Conservation (phyloP, 2,797 vertebrate species). For the Poecile montanus region DNA sequence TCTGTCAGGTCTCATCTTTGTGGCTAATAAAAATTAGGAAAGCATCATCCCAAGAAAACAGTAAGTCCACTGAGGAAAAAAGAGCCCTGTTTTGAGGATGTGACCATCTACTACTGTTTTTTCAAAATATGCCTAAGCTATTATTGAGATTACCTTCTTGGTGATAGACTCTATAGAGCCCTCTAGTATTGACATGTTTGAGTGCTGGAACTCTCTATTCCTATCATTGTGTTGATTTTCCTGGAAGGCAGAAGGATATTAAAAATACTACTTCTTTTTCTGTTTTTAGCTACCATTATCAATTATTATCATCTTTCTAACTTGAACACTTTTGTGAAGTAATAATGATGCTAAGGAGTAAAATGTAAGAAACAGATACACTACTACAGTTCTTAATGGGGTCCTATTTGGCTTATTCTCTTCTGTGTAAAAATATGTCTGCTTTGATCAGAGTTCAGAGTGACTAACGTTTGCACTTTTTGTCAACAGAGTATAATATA, state of each 20-base stretch:
- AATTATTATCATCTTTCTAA: background rate
- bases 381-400: background rate
- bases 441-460: background rate
- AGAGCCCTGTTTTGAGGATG: background rate
- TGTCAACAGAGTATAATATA: conserved; percentile 91
- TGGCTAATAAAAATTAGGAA: background rate
- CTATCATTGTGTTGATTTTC: background rate
- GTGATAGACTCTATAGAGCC: background rate
- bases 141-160: background rate
- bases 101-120: background rate
- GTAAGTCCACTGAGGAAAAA: background rate
- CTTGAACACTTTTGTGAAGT: background rate
- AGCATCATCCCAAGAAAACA: background rate
- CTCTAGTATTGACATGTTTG: background rate
- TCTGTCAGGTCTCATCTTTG: background rate
- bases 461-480: background rate
- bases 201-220: background rate
- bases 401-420: background rate
- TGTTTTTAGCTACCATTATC: background rate
- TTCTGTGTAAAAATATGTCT: background rate
- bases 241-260: background rate
- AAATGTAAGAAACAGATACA: background rate
- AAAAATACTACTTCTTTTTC: background rate
- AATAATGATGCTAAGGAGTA: background rate
- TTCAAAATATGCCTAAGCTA: background rate